These are phyloP conservation scores for Plebejus argus DNA, from an alignment of 2,888 invertebrate species.

Conservation along the genomic window DNA sequence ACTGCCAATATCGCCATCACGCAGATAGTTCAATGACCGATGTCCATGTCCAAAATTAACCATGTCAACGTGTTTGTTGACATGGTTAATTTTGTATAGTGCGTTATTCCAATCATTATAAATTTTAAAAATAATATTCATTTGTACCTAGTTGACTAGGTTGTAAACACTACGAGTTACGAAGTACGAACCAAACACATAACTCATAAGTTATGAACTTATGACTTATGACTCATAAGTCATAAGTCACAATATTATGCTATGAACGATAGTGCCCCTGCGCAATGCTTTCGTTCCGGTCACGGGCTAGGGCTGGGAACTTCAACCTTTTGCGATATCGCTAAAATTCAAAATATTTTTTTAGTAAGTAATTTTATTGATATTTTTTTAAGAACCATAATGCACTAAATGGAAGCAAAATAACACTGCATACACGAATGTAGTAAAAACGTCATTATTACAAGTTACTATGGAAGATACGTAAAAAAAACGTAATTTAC, in stretches of 20 bases:
- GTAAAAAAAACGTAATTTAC: neutral
- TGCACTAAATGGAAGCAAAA: no score
- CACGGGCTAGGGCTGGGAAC: conserved; percentile 11
- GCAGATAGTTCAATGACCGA: no score
- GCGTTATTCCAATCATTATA: neutral
- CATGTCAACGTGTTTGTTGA: no score
- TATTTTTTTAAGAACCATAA: no score
- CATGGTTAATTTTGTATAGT: no score
- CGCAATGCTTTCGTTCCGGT: conserved; percentile 28
- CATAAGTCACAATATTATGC: neutral
- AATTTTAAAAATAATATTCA: neutral
- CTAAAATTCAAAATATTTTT: neutral
- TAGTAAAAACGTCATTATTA: no score
- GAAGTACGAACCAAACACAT: neutral
- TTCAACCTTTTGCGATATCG: neutral
- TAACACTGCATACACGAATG: no score
- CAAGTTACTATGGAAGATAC: neutral
- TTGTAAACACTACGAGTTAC: neutral
- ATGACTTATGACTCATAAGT: no score
- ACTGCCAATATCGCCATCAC: no score
- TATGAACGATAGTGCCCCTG: neutral
- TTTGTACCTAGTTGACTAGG: neutral
- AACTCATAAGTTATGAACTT: neutral
- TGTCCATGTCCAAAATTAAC: no score
- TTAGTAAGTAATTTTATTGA: no score